Evolutionary conservation across 1,140 invertebrate species (phyloP).

Genomic region (Drosophila willistoni): DNA sequence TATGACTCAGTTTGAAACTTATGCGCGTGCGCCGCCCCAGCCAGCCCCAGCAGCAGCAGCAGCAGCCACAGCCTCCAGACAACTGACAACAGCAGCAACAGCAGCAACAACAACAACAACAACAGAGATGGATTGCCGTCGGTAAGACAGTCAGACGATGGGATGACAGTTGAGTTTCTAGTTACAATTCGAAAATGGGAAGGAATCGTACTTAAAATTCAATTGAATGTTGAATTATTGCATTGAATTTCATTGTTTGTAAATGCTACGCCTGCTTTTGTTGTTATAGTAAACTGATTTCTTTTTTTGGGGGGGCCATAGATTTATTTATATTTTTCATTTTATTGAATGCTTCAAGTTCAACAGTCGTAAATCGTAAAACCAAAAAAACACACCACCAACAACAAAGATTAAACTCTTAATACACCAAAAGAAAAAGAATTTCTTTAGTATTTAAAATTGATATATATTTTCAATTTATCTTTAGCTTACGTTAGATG

Average conservation of each 20-base stretch:
- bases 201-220: constrained; percentile 80
- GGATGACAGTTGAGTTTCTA: constrained; percentile 54
- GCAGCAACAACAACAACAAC: constrained; percentile 24
- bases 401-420: background rate
- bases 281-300: constrained; percentile 77
- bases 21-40: constrained; percentile 54
- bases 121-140: constrained; percentile 74
- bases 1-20: constrained; percentile 46
- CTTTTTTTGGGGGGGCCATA: constrained; percentile 61
- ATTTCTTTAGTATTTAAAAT: too few relatives aligned
- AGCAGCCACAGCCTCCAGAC: constrained; percentile 25
- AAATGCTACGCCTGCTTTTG: constrained; percentile 66
- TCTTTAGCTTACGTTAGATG: too few relatives aligned
- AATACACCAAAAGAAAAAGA: background rate
- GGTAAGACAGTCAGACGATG: constrained; percentile 45
- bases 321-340: constrained; percentile 79
- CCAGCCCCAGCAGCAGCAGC: background rate
- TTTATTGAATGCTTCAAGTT: constrained; percentile 69
- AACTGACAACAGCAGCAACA: constrained; percentile 29
- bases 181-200: constrained; percentile 43
- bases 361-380: constrained; percentile 67
- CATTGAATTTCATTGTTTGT: constrained; percentile 83
- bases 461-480: too few relatives aligned
- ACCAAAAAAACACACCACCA: background rate
- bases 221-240: constrained; percentile 83